Conservation (phyloP, 92 coral and sea anemone species). For the Epizoanthus rinbou region DNA sequence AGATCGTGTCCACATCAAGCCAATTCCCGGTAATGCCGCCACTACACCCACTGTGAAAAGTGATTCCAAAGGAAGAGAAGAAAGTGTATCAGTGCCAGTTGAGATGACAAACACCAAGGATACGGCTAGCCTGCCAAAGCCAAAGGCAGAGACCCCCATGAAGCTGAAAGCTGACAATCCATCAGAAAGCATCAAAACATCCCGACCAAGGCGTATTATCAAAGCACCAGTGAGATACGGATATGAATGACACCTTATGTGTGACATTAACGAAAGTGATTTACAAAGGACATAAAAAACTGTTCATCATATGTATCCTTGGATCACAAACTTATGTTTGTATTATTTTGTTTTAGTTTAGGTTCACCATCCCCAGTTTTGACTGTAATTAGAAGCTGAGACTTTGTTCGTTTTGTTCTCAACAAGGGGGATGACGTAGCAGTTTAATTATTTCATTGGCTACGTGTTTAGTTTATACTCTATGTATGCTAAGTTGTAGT, state of each 20-base stretch:
- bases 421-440: conserved; percentile 51
- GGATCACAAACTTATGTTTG: conserved; percentile 50
- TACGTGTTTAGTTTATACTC: conserved; percentile 44
- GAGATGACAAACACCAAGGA: conserved; percentile 63
- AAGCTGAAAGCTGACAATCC: conserved; percentile 70
- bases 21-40: conserved; percentile 63
- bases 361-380: conserved; percentile 32
- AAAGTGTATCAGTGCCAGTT: conserved; percentile 63
- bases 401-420: conserved; percentile 37
- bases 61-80: conserved; percentile 59
- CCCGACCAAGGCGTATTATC: conserved; percentile 59
- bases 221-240: conserved; percentile 56
- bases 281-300: conserved; percentile 49
- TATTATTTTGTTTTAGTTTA: conserved; percentile 44
- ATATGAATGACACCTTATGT: conserved; percentile 43
- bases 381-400: conserved; percentile 33
- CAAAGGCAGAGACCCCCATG: conserved; percentile 67
- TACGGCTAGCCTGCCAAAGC: conserved; percentile 66
- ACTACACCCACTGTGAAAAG: conserved; percentile 61
- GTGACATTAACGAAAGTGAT: conserved; percentile 52
- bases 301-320: conserved; percentile 46
- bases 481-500: conserved; percentile 35
- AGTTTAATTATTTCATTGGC: conserved; percentile 48
- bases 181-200: conserved; percentile 65
- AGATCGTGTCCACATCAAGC: conserved; percentile 72